These are phyloP conservation scores for Trialeurodes vaporariorum DNA, from an alignment of 1,140 invertebrate species.

Conservation along the genomic window DNA sequence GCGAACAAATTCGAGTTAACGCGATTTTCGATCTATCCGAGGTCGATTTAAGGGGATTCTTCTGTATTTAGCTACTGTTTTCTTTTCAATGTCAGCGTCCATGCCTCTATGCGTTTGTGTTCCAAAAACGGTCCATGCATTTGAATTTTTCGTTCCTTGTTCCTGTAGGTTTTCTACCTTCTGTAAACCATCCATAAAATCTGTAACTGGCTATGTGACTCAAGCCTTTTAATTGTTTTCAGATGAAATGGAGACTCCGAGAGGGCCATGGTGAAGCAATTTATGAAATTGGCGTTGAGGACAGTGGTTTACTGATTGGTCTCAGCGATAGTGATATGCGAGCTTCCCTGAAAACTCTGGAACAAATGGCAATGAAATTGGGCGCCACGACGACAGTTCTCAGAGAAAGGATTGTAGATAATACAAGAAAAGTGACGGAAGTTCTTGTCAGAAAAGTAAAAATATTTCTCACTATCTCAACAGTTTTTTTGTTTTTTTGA, in stretches of 20 bases:
- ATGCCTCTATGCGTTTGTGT: too few species aligned
- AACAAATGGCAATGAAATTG: conserved; percentile 72
- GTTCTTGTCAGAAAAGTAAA: conserved; percentile 82
- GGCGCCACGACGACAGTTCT: conserved; percentile 67
- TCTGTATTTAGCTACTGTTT: too few species aligned
- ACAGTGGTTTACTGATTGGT: conserved; percentile 77
- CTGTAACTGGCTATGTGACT: too few species aligned
- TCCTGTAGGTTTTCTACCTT: too few species aligned
- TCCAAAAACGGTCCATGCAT: too few species aligned
- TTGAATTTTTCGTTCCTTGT: too few species aligned
- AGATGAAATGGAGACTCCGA: conserved; percentile 78
- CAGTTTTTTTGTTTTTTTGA: conserved; percentile 16
- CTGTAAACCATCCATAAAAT: too few species aligned
- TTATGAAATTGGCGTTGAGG: conserved; percentile 92
- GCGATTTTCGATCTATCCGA: too few species aligned
- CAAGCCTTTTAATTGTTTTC: too few species aligned
- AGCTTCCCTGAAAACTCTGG: conserved; percentile 66
- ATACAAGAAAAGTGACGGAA: conserved; percentile 54
- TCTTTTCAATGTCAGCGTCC: too few species aligned
- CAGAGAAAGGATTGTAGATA: conserved; percentile 41
- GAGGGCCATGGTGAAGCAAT: conserved; percentile 88
- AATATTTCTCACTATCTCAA: conserved; percentile 15
- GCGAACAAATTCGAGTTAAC: too few species aligned
- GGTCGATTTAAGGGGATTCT: too few species aligned
- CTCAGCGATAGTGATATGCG: conserved; percentile 66